phyloP scores from a whole-genome alignment of 1,140 invertebrate species.

The Colletes latitarsis region DNA sequence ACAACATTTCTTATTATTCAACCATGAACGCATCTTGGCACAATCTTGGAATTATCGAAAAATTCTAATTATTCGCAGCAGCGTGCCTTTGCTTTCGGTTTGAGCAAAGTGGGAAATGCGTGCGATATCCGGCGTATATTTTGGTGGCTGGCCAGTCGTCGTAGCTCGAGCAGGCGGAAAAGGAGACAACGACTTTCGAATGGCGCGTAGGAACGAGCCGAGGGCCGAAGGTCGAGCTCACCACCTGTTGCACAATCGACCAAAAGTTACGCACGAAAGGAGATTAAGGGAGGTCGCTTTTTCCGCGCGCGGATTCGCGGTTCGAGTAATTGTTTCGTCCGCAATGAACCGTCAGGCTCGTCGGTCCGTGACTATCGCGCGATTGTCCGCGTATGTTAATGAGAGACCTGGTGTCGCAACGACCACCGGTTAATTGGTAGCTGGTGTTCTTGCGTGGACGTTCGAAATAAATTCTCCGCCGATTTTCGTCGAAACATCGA shows the following conservation, averaged over 20 bases:
- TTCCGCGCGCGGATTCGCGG: slow-evolving; percentile 17
- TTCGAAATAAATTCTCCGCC: neutral
- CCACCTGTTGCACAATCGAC: slow-evolving; percentile 65
- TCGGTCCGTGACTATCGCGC: slow-evolving; percentile 28
- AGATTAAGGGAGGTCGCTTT: slow-evolving; percentile 51
- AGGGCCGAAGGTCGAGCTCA: slow-evolving; percentile 51
- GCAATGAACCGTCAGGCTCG: slow-evolving; percentile 1
- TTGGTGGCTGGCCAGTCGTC: neutral
- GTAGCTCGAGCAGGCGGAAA: neutral
- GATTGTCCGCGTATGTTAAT: slow-evolving; percentile 29
- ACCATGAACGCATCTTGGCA: too few species aligned
- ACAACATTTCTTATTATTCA: too few species aligned
- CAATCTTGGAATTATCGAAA: too few species aligned
- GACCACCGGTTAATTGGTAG: neutral
- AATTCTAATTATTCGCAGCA: too few species aligned
- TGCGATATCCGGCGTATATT: neutral
- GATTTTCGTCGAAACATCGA: too few species aligned
- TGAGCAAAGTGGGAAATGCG: too few species aligned
- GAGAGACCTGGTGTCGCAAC: neutral
- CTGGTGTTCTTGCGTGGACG: neutral
- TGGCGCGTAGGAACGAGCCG: slow-evolving; percentile 10
- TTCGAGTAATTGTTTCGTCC: slow-evolving; percentile 19
- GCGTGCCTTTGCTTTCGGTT: too few species aligned
- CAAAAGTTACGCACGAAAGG: slow-evolving; percentile 64
- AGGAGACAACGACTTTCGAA: slow-evolving; percentile 24